These are phyloP conservation scores for Rutpela maculata DNA, from an alignment of 2,888 invertebrate genomes.

Conservation along the genomic window DNA sequence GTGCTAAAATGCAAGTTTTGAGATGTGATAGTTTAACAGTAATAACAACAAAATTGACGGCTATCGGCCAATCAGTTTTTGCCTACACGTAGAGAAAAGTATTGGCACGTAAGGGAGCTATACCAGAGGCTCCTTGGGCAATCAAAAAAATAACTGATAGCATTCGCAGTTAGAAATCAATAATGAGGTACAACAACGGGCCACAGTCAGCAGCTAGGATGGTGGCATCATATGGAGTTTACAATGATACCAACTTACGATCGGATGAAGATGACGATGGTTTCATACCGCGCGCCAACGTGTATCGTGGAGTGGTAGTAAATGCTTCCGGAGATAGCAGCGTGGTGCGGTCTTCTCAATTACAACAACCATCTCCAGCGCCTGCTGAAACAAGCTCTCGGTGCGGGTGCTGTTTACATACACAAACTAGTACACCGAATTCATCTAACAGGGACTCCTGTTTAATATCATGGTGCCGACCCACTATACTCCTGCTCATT, in stretches of 20 bases:
- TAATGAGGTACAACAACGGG: conserved; percentile 65
- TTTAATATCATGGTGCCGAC: conserved; percentile 76
- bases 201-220: conserved; percentile 67
- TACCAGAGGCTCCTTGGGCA: conserved; percentile 15
- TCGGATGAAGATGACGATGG: conserved; percentile 68
- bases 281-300: conserved; percentile 65
- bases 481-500: conserved; percentile 77
- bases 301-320: conserved; percentile 70
- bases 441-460: conserved; percentile 69
- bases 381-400: conserved; percentile 40
- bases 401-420: conserved; percentile 66
- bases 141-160: conserved; percentile 9
- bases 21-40: conserved; percentile 17
- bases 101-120: conserved; percentile 43
- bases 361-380: conserved; percentile 46
- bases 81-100: conserved; percentile 44
- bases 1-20: conserved; percentile 8
- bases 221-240: conserved; percentile 74
- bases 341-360: conserved; percentile 63
- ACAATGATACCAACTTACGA: conserved; percentile 66
- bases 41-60: not conserved
- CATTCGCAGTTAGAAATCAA: conserved; percentile 18
- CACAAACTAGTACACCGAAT: conserved; percentile 62
- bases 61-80: conserved; percentile 23
- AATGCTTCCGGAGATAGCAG: conserved; percentile 70